phyloP scores from a whole-genome alignment of 2,888 invertebrate genomes.

The Melieria picta region DNA sequence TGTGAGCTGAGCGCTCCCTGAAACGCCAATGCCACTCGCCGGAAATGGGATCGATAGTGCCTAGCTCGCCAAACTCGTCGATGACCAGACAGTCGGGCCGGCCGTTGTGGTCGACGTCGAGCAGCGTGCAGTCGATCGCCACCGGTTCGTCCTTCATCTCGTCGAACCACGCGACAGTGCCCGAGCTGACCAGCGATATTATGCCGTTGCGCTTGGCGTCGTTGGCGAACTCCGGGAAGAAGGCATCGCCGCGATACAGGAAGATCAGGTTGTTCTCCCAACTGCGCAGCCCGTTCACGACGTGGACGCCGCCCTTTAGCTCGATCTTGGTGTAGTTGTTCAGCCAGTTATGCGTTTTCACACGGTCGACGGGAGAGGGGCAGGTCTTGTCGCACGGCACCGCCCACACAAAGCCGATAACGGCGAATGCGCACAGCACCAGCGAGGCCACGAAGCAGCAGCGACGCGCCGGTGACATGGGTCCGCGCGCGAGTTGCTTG shows the following conservation, averaged over 20 bases:
- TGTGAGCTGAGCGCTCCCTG: conserved; percentile 58
- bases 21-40: conserved; percentile 70
- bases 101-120: conserved; percentile 79
- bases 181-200: conserved; percentile 75
- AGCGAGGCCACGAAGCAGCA: conserved; percentile 78
- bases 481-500: conserved; percentile 67
- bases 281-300: conserved; percentile 73
- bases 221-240: conserved; percentile 68
- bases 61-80: conserved; percentile 74
- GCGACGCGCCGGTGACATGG: conserved; percentile 76
- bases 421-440: conserved; percentile 75
- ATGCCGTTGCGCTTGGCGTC: conserved; percentile 70
- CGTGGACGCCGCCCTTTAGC: conserved; percentile 75
- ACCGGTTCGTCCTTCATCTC: conserved; percentile 75
- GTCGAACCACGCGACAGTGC: conserved; percentile 79
- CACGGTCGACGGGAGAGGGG: conserved; percentile 68
- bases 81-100: conserved; percentile 80
- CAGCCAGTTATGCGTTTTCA: conserved; percentile 76
- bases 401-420: conserved; percentile 79
- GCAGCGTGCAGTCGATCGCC: conserved; percentile 77
- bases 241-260: conserved; percentile 76
- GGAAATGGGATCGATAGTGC: conserved; percentile 71
- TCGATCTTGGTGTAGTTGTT: conserved; percentile 76
- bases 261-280: conserved; percentile 78
- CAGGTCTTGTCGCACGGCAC: conserved; percentile 80